Conservation (phyloP, 64 coral and sea anemone species). For the Actinia tenebrosa region DNA sequence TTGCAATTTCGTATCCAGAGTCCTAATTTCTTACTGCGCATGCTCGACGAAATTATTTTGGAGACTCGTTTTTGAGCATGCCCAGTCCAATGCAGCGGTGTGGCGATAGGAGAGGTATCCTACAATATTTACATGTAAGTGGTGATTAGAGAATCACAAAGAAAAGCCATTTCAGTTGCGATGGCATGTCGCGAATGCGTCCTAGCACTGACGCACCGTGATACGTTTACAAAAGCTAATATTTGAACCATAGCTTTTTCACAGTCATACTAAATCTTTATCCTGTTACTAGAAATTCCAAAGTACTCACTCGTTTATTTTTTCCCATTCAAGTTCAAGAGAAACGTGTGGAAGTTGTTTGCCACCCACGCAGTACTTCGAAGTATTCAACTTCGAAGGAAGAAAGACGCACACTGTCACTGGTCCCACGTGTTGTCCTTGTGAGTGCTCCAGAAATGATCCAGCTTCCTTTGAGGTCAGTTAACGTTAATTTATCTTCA, state of each 20-base stretch:
- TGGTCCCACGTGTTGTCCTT: conserved; percentile 39
- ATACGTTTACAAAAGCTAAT: not conserved
- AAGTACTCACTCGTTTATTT: not conserved
- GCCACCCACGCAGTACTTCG: conserved; percentile 44
- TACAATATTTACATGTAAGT: too few species aligned
- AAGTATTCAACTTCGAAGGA: conserved; percentile 43
- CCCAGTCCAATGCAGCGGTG: too few species aligned
- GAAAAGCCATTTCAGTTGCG: too few species aligned
- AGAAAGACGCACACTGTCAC: conserved; percentile 13
- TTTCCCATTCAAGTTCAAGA: conserved; percentile 6
- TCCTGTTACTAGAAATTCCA: not conserved
- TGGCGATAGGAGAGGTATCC: too few species aligned
- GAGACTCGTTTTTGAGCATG: too few species aligned
- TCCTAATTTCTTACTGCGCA: too few species aligned
- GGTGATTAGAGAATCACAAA: too few species aligned
- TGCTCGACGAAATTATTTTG: too few species aligned
- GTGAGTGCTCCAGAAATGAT: conserved; percentile 41
- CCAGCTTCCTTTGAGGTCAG: conserved; percentile 42
- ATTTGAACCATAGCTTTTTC: not conserved
- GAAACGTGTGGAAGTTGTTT: conserved; percentile 48
- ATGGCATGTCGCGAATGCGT: too few species aligned
- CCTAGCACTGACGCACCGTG: too few species aligned
- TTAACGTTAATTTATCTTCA: not conserved
- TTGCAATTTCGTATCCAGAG: too few species aligned
- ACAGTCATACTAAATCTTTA: not conserved